Evolutionary conservation across 1,140 invertebrate genomes (phyloP).

Genomic region (Cecropterus lyciades): DNA sequence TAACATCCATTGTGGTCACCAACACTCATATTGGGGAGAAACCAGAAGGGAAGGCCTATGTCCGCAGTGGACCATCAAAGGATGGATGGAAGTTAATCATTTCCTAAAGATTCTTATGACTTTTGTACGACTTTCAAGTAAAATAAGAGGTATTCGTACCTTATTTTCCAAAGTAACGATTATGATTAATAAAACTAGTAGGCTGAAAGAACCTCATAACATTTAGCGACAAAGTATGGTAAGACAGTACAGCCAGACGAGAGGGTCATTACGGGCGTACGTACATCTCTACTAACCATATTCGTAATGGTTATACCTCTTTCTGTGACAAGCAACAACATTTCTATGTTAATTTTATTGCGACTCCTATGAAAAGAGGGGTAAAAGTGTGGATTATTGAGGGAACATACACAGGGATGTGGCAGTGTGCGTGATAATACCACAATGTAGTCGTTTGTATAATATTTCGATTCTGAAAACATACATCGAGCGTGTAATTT

Average conservation of each 20-base stretch:
- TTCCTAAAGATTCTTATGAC: too few relatives aligned
- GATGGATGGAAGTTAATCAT: too few relatives aligned
- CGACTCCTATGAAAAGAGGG: constrained; percentile 66
- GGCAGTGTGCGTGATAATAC: constrained; percentile 53
- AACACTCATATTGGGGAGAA: too few relatives aligned
- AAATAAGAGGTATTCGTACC: too few relatives aligned
- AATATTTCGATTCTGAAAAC: constrained; percentile 65
- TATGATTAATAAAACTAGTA: too few relatives aligned
- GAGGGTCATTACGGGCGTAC: constrained; percentile 5
- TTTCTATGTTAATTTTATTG: constrained; percentile 78
- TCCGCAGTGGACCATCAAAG: too few relatives aligned
- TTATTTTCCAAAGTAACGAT: too few relatives aligned
- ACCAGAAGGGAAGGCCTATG: too few relatives aligned
- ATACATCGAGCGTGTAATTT: constrained; percentile 45
- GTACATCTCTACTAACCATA: constrained; percentile 28
- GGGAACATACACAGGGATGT: constrained; percentile 42
- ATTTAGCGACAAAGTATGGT: not conserved
- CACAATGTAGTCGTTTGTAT: constrained; percentile 67
- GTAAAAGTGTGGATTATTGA: constrained; percentile 70
- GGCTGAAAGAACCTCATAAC: not conserved
- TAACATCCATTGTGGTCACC: too few relatives aligned
- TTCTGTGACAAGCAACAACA: constrained; percentile 45
- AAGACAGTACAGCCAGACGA: constrained; percentile 6
- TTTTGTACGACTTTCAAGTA: too few relatives aligned
- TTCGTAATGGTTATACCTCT: constrained; percentile 42